These are phyloP conservation scores for Nothobranchius furzeri DNA, from an alignment of 2,113 vertebrate species.

Conservation along the genomic window DNA sequence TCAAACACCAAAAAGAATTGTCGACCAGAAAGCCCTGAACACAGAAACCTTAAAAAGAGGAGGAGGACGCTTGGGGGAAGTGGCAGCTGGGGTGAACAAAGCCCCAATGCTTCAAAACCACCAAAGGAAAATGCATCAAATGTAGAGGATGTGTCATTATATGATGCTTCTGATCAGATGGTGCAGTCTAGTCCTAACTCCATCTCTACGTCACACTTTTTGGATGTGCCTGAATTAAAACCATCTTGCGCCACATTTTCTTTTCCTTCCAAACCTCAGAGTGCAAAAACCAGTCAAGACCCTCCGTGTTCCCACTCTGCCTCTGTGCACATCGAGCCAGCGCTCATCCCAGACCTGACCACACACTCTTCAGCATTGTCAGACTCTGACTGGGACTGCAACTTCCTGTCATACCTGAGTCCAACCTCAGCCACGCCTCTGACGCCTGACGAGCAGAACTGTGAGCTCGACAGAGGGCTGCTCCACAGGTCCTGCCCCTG, in stretches of 20 bases:
- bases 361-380: conserved; percentile 50
- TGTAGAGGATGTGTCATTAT: conserved; percentile 4
- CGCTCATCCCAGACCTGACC: conserved; percentile 53
- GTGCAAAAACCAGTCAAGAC: conserved; percentile 28
- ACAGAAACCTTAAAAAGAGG: conserved; percentile 54
- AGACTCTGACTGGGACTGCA: conserved; percentile 68
- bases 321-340: conserved; percentile 72
- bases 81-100: neutral
- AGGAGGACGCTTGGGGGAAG: conserved; percentile 18
- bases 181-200: neutral
- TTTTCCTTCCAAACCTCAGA: conserved; percentile 21
- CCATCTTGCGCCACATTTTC: conserved; percentile 6
- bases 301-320: conserved; percentile 54
- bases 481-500: conserved; percentile 67
- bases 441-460: neutral
- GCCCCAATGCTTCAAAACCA: neutral
- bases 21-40: conserved; percentile 52
- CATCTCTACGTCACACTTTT: neutral
- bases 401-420: conserved; percentile 56
- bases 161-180: neutral
- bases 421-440: neutral
- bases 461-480: conserved; percentile 59
- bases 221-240: conserved; percentile 3
- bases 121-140: neutral
- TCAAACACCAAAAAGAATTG: conserved; percentile 69